Percentiles rank a stretch among this genome's conserved stretches.
Conservation (phyloP, 2,113 vertebrate genomes). For the Neotragus pygmaeus region DNA sequence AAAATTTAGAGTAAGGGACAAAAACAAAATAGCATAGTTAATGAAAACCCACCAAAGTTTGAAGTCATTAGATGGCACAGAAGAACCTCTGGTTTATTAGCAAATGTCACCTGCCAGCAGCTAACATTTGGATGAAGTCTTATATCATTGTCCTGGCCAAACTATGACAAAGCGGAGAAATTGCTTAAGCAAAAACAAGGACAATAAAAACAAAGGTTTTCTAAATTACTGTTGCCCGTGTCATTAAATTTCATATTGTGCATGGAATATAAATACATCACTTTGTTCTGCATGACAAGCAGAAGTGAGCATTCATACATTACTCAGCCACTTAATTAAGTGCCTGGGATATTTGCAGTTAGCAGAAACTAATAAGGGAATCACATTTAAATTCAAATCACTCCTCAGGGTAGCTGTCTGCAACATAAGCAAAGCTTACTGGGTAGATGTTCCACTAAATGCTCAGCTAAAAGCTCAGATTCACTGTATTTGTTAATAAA, state of each 20-base stretch:
- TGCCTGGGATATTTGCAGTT: conserved; percentile 88
- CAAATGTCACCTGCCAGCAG: conserved; percentile 72
- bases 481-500: conserved; percentile 76
- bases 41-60: conserved; percentile 33
- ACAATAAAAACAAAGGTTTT: conserved; percentile 82
- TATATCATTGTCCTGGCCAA: conserved; percentile 68
- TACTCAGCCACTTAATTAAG: conserved; percentile 90
- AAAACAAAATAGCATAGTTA: not conserved
- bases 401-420: conserved; percentile 87
- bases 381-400: conserved; percentile 90
- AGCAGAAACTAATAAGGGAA: conserved; percentile 89
- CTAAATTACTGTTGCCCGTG: conserved; percentile 84
- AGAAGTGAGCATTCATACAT: conserved; percentile 88
- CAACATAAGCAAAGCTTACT: conserved; percentile 87
- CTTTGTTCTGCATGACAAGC: conserved; percentile 88
- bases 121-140: conserved; percentile 69
- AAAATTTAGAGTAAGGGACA: conserved; percentile 53
- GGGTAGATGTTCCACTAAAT: conserved; percentile 81
- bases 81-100: conserved; percentile 62
- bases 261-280: conserved; percentile 88
- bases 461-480: conserved; percentile 80
- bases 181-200: conserved; percentile 75
- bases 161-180: conserved; percentile 59
- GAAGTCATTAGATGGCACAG: conserved; percentile 10
- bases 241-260: conserved; percentile 90